Base-by-base conservation (phyloP, 1,140 invertebrate genomes). In the Zaprionus vittiger region DNA sequence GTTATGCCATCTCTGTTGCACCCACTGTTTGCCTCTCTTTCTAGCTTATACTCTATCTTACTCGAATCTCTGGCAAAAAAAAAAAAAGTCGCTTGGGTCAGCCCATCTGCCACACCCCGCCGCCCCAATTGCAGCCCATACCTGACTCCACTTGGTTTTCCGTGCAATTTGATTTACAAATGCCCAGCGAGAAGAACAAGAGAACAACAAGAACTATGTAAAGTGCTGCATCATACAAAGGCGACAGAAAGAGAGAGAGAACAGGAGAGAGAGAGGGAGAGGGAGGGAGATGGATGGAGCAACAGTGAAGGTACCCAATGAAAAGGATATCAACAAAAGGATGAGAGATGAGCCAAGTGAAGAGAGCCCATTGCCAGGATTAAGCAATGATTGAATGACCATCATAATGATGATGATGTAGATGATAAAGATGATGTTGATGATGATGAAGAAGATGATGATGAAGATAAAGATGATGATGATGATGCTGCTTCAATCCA, bases 121-220 rank as follows among this genome's bases (percentile, higher is more conserved):
- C 15, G 12, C 15, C 17, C 31, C 17, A 37, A 62, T 47, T 24
- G 55, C 26, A 22, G 26, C 47, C 37, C 31, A 44, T 34, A 34
- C 31, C 31, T 34, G 31, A 34, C 41, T 38, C 41, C 17, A 56
- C 73, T 55, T 65, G 60, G 57, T 79, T 85, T 75, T 85, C 63
- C 75, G 57, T 80, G 64, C 75, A 85, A 85, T 85, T 85, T 81
- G 70, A 70, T 84, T 79, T 81, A 85, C 54, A 77, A 77, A 77
- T 68, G 52, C 47, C 52, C 64, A 71, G 37, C 56, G 54, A 31
- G 31, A 57, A 59, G 34, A 47, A 62, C 38, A 69, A 38, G 2
- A 65, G 15, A 47, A 60, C 15, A 59, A 60, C 47, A 59, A 22
- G 55, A 56, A 47, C 56, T 61, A 61, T 28, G 41, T 61, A 71